These are phyloP conservation scores for Plebejus melissa DNA, from an alignment of 2,888 invertebrate genomes.

Conservation along the genomic window DNA sequence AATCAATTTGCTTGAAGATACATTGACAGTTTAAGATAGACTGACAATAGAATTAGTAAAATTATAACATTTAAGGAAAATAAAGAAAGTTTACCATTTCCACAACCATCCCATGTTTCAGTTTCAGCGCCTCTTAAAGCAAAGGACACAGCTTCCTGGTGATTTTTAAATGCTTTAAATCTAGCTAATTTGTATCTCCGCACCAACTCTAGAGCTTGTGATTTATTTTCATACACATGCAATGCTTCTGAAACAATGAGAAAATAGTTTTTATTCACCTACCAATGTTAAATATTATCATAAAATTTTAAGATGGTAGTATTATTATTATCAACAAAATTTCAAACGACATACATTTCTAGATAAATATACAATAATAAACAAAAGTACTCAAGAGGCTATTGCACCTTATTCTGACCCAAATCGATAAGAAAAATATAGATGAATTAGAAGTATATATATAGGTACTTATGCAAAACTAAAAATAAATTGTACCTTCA, in stretches of 20 bases:
- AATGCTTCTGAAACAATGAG: conserved; percentile 55
- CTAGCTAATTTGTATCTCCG: conserved; percentile 87
- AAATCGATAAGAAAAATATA: conserved; percentile 32
- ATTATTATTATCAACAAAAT: background rate
- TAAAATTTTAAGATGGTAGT: background rate
- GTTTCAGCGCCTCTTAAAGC: conserved; percentile 83
- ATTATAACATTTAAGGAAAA: background rate
- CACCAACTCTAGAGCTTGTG: conserved; percentile 86
- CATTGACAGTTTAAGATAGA: no score
- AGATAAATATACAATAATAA: conserved; percentile 10
- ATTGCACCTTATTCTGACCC: conserved; percentile 22
- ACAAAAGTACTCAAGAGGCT: conserved; percentile 8
- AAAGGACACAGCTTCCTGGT: conserved; percentile 87
- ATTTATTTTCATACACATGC: conserved; percentile 85
- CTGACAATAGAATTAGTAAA: no score
- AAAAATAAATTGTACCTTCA: conserved; percentile 56
- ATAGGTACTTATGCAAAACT: conserved; percentile 18
- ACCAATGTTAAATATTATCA: background rate
- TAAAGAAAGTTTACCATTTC: conserved; percentile 48
- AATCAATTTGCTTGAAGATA: no score
- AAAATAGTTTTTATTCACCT: background rate
- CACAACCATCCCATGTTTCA: conserved; percentile 67
- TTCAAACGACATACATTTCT: background rate
- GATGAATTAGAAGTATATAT: conserved; percentile 8
- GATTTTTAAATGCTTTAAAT: conserved; percentile 87